phyloP scores from a whole-genome alignment of 2,888 invertebrate genomes.

The Hoplodrina blanda region DNA sequence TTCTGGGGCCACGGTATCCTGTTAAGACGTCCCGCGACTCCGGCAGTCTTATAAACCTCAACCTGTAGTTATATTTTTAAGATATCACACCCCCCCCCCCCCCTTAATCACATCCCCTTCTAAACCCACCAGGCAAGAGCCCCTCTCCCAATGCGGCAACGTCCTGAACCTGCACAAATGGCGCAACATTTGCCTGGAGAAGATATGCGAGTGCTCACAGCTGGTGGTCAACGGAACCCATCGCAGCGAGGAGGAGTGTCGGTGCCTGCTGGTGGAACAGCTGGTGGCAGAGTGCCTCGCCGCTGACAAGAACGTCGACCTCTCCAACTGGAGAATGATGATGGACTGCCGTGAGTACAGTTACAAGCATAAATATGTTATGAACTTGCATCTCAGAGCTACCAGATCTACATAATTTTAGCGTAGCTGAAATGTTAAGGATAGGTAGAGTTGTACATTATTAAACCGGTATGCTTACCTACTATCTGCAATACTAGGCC shows the following conservation, averaged over 20 bases:
- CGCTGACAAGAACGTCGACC: conserved; percentile 91
- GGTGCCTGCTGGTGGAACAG: conserved; percentile 93
- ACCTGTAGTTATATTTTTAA: too few species aligned
- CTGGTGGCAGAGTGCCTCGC: conserved; percentile 94
- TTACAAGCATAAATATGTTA: not conserved
- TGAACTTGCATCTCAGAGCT: too few species aligned
- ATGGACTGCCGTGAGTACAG: conserved; percentile 90
- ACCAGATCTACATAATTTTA: too few species aligned
- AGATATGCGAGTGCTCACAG: conserved; percentile 93
- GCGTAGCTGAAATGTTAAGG: too few species aligned
- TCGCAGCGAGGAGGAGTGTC: conserved; percentile 87
- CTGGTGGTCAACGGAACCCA: conserved; percentile 84
- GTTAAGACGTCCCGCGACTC: too few species aligned
- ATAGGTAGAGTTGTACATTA: too few species aligned
- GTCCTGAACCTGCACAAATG: conserved; percentile 93
- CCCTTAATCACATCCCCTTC: not conserved
- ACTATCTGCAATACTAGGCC: too few species aligned
- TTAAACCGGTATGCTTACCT: too few species aligned
- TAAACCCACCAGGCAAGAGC: conserved; percentile 87
- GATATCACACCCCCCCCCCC: not conserved
- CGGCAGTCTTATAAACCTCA: too few species aligned
- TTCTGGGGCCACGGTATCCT: too few species aligned
- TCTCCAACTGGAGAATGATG: conserved; percentile 93
- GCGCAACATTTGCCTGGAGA: conserved; percentile 93
- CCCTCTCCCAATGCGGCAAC: conserved; percentile 92